phyloP scores from a whole-genome alignment of 2,888 invertebrate species.

The Platycheirus rosarum region DNA sequence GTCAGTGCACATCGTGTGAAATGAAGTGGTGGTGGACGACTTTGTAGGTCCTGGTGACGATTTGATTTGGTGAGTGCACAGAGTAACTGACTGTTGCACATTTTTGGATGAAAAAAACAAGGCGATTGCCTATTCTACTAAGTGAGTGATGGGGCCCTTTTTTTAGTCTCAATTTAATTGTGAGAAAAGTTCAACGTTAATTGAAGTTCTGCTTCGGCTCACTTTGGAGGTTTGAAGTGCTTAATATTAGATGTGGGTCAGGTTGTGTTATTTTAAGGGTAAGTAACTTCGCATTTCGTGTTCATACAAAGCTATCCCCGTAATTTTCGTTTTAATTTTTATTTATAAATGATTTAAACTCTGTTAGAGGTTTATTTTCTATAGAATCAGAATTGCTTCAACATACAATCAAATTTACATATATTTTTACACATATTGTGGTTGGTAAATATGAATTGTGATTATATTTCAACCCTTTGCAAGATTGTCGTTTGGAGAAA shows the following conservation, averaged over 20 bases:
- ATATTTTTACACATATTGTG: too few species aligned
- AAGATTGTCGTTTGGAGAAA: too few species aligned
- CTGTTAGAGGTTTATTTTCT: too few species aligned
- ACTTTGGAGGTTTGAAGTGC: slow-evolving; percentile 55
- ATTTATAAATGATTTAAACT: too few species aligned
- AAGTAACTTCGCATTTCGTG: too few species aligned
- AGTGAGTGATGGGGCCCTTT: slow-evolving; percentile 46
- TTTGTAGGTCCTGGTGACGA: slow-evolving; percentile 43
- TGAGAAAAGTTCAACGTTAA: slow-evolving; percentile 62
- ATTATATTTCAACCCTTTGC: too few species aligned
- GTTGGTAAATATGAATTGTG: too few species aligned
- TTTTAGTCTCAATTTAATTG: slow-evolving; percentile 52
- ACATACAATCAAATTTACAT: too few species aligned
- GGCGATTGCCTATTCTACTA: slow-evolving; percentile 17
- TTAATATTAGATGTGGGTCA: slow-evolving; percentile 65
- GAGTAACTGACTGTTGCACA: slow-evolving; percentile 66
- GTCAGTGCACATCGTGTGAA: slow-evolving; percentile 70
- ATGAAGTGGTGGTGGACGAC: slow-evolving; percentile 42
- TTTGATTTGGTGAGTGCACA: slow-evolving; percentile 73
- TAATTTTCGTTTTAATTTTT: too few species aligned
- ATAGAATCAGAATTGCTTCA: too few species aligned
- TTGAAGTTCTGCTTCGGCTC: slow-evolving; percentile 55
- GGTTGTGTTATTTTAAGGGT: too few species aligned
- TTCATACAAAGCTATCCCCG: too few species aligned
- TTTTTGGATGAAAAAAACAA: slow-evolving; percentile 33